A percentile compares a stretch with the other conserved stretches of the same genome.
phyloP scores from a whole-genome alignment of 2,888 invertebrate genomes.

The Flabesymbios commensalis region DNA sequence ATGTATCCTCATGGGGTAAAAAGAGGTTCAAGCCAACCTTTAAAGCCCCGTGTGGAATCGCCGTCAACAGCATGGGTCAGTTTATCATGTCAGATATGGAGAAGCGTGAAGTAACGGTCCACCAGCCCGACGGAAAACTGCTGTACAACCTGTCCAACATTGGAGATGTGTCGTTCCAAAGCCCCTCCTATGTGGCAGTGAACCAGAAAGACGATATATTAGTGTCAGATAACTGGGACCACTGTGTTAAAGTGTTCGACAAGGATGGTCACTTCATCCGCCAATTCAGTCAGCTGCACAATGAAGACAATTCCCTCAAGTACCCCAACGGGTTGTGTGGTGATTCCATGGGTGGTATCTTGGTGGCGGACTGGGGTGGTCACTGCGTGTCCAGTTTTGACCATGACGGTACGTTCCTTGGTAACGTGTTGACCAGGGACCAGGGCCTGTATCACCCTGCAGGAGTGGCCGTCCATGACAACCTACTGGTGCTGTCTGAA shows the following conservation, averaged over 20 bases:
- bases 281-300: slow-evolving; percentile 2
- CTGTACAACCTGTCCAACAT: slow-evolving; percentile 38
- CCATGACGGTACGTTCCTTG: slow-evolving; percentile 47
- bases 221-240: slow-evolving; percentile 40
- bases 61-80: slow-evolving; percentile 42
- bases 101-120: slow-evolving; percentile 43
- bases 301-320: slow-evolving; percentile 5
- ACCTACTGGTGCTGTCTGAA: slow-evolving; percentile 47
- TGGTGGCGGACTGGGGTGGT: slow-evolving; percentile 53
- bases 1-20: slow-evolving; percentile 21
- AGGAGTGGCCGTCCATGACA: slow-evolving; percentile 39
- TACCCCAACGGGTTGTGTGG: slow-evolving; percentile 50
- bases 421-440: slow-evolving; percentile 41
- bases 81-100: slow-evolving; percentile 49
- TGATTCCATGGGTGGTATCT: slow-evolving; percentile 47
- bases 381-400: slow-evolving; percentile 23
- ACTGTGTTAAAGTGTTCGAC: slow-evolving; percentile 43
- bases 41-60: slow-evolving; percentile 51
- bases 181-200: slow-evolving; percentile 41
- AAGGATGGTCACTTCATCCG: slow-evolving; percentile 25
- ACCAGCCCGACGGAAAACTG: slow-evolving; percentile 37
- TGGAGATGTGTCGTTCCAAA: slow-evolving; percentile 15
- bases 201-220: slow-evolving; percentile 30
- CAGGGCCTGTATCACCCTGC: slow-evolving; percentile 52
- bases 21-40: slow-evolving; percentile 41